A percentile compares a stretch with the other conserved stretches of the same genome.
These are phyloP conservation scores for Holothuria scabra DNA, from an alignment of 53 echinoderm and acorn worm genomes.

Conservation along the genomic window DNA sequence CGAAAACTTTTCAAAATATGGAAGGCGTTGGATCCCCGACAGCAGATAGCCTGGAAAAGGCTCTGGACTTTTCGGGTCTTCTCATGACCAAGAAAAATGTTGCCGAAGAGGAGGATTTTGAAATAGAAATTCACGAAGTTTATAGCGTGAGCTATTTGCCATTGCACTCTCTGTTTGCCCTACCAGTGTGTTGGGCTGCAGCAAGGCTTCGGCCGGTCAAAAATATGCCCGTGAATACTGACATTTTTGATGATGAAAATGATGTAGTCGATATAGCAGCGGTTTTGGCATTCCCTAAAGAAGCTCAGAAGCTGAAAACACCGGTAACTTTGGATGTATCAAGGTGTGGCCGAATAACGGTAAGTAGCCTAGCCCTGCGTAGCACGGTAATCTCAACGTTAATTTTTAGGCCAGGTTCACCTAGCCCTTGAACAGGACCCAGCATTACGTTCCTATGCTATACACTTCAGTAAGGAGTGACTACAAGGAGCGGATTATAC, in stretches of 20 bases:
- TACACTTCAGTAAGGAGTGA: too few species aligned
- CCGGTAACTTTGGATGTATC: constrained; percentile 76
- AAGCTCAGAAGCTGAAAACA: constrained; percentile 69
- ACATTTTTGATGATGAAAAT: constrained; percentile 76
- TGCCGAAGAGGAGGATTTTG: constrained; percentile 85
- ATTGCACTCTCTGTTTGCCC: constrained; percentile 79
- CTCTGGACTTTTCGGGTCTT: constrained; percentile 79
- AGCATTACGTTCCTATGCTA: too few species aligned
- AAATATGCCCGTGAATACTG: constrained; percentile 75
- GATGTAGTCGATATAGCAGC: constrained; percentile 78
- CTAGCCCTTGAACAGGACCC: too few species aligned
- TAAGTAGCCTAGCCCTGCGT: constrained; percentile 41
- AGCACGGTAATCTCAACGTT: too few species aligned
- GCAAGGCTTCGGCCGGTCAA: constrained; percentile 74
- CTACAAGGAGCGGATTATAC: too few species aligned
- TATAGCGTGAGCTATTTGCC: constrained; percentile 84
- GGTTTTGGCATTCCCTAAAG: constrained; percentile 86
- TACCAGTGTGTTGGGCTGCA: constrained; percentile 89
- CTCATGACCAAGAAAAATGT: constrained; percentile 87
- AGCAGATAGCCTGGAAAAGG: constrained; percentile 65
- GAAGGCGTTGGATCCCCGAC: constrained; percentile 49
- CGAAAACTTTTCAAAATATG: background rate
- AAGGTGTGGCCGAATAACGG: constrained; percentile 87
- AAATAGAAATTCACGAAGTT: constrained; percentile 85
- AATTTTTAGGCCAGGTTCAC: too few species aligned